phyloP scores from a whole-genome alignment of 2,888 invertebrate genomes.

The Thyatira batis region DNA sequence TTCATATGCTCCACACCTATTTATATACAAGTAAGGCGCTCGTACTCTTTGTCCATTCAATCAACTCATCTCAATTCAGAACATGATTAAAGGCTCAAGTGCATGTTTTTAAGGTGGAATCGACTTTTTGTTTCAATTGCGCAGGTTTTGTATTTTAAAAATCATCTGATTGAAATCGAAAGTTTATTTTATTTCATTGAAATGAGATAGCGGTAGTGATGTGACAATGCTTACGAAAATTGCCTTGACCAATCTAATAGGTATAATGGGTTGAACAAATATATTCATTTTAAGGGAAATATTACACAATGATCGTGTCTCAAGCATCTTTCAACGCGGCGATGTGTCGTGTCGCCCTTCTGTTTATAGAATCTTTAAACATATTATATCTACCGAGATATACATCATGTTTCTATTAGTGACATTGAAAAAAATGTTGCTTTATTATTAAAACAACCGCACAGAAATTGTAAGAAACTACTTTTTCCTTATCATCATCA shows the following conservation, averaged over 20 bases:
- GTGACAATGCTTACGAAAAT: constrained; percentile 70
- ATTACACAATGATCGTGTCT: constrained; percentile 66
- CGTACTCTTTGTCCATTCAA: constrained; percentile 4
- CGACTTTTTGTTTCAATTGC: constrained; percentile 10
- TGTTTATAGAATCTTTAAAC: constrained; percentile 26
- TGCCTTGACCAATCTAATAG: constrained; percentile 71
- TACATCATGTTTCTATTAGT: constrained; percentile 16
- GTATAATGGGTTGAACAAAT: constrained; percentile 71
- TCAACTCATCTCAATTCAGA: constrained; percentile 3
- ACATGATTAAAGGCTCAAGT: constrained; percentile 35
- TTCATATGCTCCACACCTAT: constrained; percentile 6
- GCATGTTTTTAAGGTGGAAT: constrained; percentile 22
- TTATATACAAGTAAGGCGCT: constrained; percentile 3
- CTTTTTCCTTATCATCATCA: background rate
- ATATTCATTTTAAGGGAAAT: constrained; percentile 63
- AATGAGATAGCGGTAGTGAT: constrained; percentile 32
- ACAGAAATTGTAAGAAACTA: background rate
- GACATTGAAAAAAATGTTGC: constrained; percentile 13
- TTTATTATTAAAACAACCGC: too few relatives aligned
- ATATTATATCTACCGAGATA: background rate
- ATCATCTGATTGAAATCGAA: constrained; percentile 26
- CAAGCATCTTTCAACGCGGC: constrained; percentile 39
- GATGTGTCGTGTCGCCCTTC: constrained; percentile 15
- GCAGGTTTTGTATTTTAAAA: constrained; percentile 14
- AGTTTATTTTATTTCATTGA: constrained; percentile 31